Base-by-base conservation (phyloP, 1,140 invertebrate species). In the Gonioctena quinquepunctata region DNA sequence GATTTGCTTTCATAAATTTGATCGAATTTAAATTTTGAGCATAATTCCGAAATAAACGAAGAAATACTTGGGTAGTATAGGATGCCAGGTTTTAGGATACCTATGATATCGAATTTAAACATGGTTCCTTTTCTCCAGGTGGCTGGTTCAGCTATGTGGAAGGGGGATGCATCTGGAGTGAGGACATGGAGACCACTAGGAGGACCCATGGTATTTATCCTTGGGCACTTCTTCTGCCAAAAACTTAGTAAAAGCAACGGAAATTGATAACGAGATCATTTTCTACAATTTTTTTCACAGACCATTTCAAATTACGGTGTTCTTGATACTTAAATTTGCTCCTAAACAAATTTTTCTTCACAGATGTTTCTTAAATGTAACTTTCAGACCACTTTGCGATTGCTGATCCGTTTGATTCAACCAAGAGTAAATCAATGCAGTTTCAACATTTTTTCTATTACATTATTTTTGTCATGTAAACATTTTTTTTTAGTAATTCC, bases 161-260 rank as follows among this genome's bases (percentile, higher is more conserved):
- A 74, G 77, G 77, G 76, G 68, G 69, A 73, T 74, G 70, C 68
- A 52, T 68, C 60, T 74, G 76, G 74, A 73, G 77, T 62, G 79
- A 82, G 83, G 84, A 84, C 83, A 81, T 85, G 83, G 82, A 83
- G 83, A 81, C 83, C 82, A 84, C 82, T 42, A 42, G 33, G 33
- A 83, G 81, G 85, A 85, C 85, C 84, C 86, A 88, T 87, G 87
- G 87, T 88, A 88, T 87, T 87, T 88, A 88, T 88, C 86, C 85
- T 86, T 86, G 86, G 83, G 82, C 82, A 86, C 85, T 84, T 86
- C 86, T 86, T 86, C 86, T 87, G 78, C 79, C 80, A 80, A 74
- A 75, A 70, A 78, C 69, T 77, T 79, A 81, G 77, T 81, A 79
- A 79, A 75, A 56, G 62, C 72, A 57, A 69, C 69, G 69, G 63